phyloP scores from a whole-genome alignment of 2,888 invertebrate species.

The Zonitis immaculata region DNA sequence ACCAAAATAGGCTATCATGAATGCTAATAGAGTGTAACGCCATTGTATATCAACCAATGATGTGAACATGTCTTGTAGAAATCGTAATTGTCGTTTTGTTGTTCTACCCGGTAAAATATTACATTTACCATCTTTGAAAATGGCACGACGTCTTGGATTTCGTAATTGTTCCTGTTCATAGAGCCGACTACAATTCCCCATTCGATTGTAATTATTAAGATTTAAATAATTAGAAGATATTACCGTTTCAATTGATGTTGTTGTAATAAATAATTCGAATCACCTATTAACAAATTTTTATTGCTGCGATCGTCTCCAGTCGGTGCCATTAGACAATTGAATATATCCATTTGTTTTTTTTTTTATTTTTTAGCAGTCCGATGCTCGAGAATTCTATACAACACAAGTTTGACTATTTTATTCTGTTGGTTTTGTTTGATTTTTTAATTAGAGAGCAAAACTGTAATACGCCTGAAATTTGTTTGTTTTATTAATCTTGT shows the following conservation, averaged over 20 bases:
- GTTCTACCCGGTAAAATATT: background rate
- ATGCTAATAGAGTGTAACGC: slow-evolving; percentile 57
- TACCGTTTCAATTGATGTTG: background rate
- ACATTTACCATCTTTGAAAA: slow-evolving; percentile 3
- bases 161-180: background rate
- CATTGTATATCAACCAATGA: slow-evolving; percentile 31
- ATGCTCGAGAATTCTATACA: too few relatives aligned
- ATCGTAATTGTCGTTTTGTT: slow-evolving; percentile 25
- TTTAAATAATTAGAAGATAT: background rate
- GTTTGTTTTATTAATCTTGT: too few relatives aligned
- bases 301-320: background rate
- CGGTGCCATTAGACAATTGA: background rate
- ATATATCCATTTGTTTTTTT: background rate
- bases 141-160: background rate
- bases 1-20: slow-evolving; percentile 70
- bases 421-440: too few relatives aligned
- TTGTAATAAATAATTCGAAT: background rate
- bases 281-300: background rate
- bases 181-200: background rate
- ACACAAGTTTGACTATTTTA: too few relatives aligned
- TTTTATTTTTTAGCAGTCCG: too few relatives aligned
- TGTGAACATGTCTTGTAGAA: slow-evolving; percentile 22
- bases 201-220: background rate
- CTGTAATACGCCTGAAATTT: too few relatives aligned
- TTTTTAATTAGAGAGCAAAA: too few relatives aligned